Percentiles rank a stretch among this genome's conserved stretches.
Evolutionary conservation across 2,888 invertebrate genomes (phyloP).

Genomic region (Achlya flavicornis): DNA sequence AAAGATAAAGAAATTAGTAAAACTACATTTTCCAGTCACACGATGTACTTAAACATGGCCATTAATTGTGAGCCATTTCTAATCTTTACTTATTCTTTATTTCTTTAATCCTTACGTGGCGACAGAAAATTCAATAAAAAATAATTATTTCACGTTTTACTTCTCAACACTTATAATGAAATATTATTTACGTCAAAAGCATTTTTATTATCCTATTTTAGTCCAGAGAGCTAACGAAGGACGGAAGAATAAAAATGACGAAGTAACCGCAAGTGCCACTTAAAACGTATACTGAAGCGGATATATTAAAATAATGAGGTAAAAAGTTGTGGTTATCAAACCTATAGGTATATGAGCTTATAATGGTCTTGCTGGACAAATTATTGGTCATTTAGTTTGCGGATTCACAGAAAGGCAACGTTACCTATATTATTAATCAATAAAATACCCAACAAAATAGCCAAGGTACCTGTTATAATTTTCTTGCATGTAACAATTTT

Average conservation of each 20-base stretch:
- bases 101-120: neutral
- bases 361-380: neutral
- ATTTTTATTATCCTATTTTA: constrained; percentile 25
- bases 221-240: constrained; percentile 24
- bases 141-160: neutral
- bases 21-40: too few relatives aligned
- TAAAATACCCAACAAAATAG: too few relatives aligned
- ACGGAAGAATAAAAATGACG: constrained; percentile 19
- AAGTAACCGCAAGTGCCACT: constrained; percentile 13
- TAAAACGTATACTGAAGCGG: constrained; percentile 2
- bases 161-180: neutral
- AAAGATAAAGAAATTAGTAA: too few relatives aligned
- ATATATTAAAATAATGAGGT: neutral
- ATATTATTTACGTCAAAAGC: constrained; percentile 3
- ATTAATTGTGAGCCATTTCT: too few relatives aligned
- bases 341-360: too few relatives aligned
- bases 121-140: neutral
- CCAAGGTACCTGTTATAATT: too few relatives aligned
- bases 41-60: too few relatives aligned
- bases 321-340: too few relatives aligned
- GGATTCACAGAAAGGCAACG: neutral
- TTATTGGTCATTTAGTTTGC: neutral
- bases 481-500: too few relatives aligned
- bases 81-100: neutral
- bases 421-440: too few relatives aligned